Evolutionary conservation across 1,140 invertebrate species (phyloP), one percentile per base, ranked within the genome.

Genomic region (Oedothorax gibbosus): DNA sequence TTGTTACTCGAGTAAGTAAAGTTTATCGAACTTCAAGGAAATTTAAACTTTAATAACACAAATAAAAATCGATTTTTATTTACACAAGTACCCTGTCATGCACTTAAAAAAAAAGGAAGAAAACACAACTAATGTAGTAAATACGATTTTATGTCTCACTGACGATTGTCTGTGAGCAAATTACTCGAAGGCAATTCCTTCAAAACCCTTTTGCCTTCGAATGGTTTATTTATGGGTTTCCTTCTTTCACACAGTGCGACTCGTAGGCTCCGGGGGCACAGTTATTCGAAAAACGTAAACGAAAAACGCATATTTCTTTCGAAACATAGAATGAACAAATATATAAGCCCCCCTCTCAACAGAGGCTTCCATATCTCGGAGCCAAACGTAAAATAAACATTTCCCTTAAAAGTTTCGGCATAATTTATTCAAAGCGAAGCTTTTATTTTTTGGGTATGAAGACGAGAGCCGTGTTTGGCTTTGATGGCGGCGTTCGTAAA

Each of bases 361-460:
- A 11, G 35, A 66, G 21, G 49, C 35, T 66, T 66, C 18, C 64
- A 53, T 53, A 71, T 20, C 50, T 71, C 12, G 15, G 35, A 71
- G 49, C 68, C 35, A 71, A 71, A 53, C 49, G 35, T 20, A 71
- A 71, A 71, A 50, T 53, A 71, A 71, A 71, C 68, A 53, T 14
- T 21, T 2, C 5, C n/a, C 35, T 15, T 50, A 53, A 71, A 71
- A 71, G 64, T 66, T 71, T 51, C 68, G 49, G 68, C 68, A 71
- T 71, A 71, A 71, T 53, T 71, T 71, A 71, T 71, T 71, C 68
- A 71, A 71, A 71, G 50, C 21, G 14, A 71, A 71, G 35, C 68
- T 71, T 71, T 71, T 50, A 71, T 71, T 50, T n/a, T 62, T 1
- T 20, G 49, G 18, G 68, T 14, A 51, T 50, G 49, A 71, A 71